Percentiles rank a stretch among this genome's conserved stretches.
Evolutionary conservation across 2,888 invertebrate genomes (phyloP).

Genomic region (Cerceris ruficornis): DNA sequence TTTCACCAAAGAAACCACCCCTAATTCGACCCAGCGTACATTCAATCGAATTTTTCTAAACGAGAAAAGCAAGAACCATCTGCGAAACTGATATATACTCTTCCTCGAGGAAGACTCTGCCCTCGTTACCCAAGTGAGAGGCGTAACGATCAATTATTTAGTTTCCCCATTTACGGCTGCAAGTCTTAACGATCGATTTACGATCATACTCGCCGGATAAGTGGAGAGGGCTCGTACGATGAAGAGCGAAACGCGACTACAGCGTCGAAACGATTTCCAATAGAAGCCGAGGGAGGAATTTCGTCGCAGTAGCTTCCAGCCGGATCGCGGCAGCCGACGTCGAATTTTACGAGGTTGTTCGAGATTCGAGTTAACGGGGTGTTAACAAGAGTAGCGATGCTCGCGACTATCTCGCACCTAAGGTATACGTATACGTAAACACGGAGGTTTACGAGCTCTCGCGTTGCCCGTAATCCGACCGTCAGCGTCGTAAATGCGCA

Average conservation of each 20-base stretch:
- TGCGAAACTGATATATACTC: too few relatives aligned
- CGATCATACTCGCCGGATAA: too few relatives aligned
- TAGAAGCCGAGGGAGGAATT: constrained; percentile 24
- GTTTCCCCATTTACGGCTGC: not conserved
- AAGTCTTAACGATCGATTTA: not conserved
- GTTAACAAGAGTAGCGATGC: constrained; percentile 62
- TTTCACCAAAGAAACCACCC: too few relatives aligned
- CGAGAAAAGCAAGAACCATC: too few relatives aligned
- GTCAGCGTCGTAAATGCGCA: constrained; percentile 41
- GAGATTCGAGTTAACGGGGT: constrained; percentile 57
- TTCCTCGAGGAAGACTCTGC: not conserved
- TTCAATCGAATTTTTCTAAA: too few relatives aligned
- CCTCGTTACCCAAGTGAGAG: not conserved
- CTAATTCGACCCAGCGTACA: too few relatives aligned
- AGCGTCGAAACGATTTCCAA: not conserved
- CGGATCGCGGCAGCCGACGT: constrained; percentile 18
- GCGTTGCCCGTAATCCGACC: constrained; percentile 53
- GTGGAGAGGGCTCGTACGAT: not conserved
- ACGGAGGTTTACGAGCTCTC: constrained; percentile 52
- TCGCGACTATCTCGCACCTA: constrained; percentile 51
- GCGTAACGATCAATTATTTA: constrained; percentile 3
- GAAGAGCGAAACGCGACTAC: not conserved
- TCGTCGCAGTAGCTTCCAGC: constrained; percentile 15
- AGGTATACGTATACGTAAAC: constrained; percentile 49
- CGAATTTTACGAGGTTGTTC: constrained; percentile 59